Evolutionary conservation across 2,113 vertebrate species (phyloP).

Genomic region (Haemorhous mexicanus): DNA sequence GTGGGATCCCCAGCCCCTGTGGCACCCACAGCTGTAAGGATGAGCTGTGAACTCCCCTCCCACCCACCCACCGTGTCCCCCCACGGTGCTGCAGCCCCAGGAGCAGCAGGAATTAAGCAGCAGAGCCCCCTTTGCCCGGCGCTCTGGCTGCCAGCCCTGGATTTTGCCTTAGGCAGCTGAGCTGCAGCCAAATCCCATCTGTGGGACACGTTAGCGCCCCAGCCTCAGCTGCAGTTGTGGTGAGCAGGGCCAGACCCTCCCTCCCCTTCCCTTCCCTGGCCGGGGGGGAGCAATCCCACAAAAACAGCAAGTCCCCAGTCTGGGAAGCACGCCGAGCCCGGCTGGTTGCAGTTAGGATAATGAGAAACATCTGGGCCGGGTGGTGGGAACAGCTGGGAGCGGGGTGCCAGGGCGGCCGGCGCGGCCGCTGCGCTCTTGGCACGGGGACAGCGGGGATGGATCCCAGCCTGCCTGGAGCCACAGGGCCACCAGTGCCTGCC

Average conservation of each 20-base stretch:
- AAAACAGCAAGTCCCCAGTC: conserved; percentile 10
- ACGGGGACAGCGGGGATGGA: not conserved
- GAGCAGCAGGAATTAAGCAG: not conserved
- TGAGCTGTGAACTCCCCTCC: not conserved
- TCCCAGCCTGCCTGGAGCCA: not conserved
- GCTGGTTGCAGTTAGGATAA: conserved; percentile 49
- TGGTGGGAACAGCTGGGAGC: conserved; percentile 67
- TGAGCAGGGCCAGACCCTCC: not conserved
- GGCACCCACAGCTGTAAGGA: not conserved
- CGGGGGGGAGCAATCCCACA: not conserved
- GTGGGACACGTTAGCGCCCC: conserved; percentile 18
- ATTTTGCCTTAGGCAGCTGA: conserved; percentile 53
- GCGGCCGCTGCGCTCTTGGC: not conserved
- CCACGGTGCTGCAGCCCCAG: not conserved
- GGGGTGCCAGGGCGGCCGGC: not conserved
- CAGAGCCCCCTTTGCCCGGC: not conserved
- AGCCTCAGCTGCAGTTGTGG: not conserved
- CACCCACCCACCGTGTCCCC: not conserved
- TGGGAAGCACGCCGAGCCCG: conserved; percentile 43
- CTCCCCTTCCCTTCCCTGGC: not conserved
- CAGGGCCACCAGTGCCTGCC: not conserved
- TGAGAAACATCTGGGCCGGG: conserved; percentile 68
- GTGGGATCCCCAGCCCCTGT: not conserved
- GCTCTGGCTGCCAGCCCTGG: conserved; percentile 16
- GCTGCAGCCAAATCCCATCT: conserved; percentile 63